Percentiles rank a stretch among this genome's conserved stretches.
Conservation (phyloP, 1,140 invertebrate species). For the Augochlora pura region DNA sequence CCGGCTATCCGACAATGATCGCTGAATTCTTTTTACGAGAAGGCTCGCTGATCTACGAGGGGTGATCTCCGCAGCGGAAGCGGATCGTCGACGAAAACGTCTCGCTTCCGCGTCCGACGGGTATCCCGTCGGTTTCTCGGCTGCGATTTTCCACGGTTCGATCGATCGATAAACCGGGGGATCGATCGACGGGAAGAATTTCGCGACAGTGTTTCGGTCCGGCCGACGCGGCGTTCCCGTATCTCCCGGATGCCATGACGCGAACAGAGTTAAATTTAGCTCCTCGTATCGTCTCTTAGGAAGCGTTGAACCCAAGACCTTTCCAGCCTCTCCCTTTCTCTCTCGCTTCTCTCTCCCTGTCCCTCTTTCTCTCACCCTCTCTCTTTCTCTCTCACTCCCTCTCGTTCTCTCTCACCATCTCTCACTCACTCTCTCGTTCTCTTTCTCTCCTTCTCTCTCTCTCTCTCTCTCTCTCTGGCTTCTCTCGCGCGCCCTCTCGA, state of each 20-base stretch:
- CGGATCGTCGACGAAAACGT: too few species aligned
- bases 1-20: too few species aligned
- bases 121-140: too few species aligned
- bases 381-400: conserved; percentile 5
- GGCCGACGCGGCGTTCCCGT: conserved; percentile 35
- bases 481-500: not conserved
- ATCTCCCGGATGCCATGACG: conserved; percentile 51
- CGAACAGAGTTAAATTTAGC: conserved; percentile 68
- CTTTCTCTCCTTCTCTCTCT: not conserved
- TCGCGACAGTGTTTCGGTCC: conserved; percentile 44
- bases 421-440: not conserved
- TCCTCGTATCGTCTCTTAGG: conserved; percentile 58
- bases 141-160: too few species aligned
- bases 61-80: too few species aligned
- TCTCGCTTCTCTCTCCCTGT: conserved; percentile 3
- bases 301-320: conserved; percentile 70
- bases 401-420: not conserved
- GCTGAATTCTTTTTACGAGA: too few species aligned
- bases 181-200: not conserved
- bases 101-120: too few species aligned
- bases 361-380: conserved; percentile 5
- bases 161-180: too few species aligned
- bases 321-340: conserved; percentile 46
- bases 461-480: not conserved
- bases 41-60: too few species aligned